Evolutionary conservation across 2,797 vertebrate genomes (phyloP), one percentile per base, ranked within the genome.

Genomic region (Ceryle rudis): DNA sequence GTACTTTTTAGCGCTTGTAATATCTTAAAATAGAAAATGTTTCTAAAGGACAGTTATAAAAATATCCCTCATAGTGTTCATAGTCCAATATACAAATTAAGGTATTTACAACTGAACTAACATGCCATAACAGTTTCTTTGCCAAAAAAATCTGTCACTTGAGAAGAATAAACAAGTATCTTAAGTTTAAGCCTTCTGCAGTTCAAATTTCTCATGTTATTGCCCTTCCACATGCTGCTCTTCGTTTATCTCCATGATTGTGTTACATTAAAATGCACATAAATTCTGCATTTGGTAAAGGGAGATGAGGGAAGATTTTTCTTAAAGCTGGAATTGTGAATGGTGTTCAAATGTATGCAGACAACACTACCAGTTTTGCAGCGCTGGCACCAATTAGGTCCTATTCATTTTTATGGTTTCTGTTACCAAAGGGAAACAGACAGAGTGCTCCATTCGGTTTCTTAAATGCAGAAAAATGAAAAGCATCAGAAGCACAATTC

Each of bases 81-180:
- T 10, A 88, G 52, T 66, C 49, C 90, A 86, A 93, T 39, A 69
- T 20, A 96, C 61, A 77, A 82, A 80, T 94, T 87, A 80, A 62
- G 84, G 51, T 35, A 89, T 93, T 87, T 92, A 74, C 70, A 90
- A 60, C 0, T 4, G 33, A 95, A 80, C 74, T 54, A 89, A 85
- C 51, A 82, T 39, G 41, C n/a, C 35, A 11, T 83, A 86, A 86
- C 47, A 81, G 29, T 65, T 62, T 37, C 20, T 81, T 79, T 86
- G 80, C 54, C 62, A 72, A 92, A 93, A 66, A 54, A n/a, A 61
- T 71, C 70, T 57, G 19, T 89, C 71, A 89, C 35, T 61, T 39
- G 37, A 46, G 14, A 78, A 91, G 62, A 84, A 93, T 69, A 94
- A 93, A 86, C 77, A 93, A 88, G 58, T 69, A 83, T 74, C 33